A percentile compares a stretch with the other conserved stretches of the same genome.
Evolutionary conservation across 2,888 invertebrate species (phyloP).

Genomic region (Trimorus sp.): DNA sequence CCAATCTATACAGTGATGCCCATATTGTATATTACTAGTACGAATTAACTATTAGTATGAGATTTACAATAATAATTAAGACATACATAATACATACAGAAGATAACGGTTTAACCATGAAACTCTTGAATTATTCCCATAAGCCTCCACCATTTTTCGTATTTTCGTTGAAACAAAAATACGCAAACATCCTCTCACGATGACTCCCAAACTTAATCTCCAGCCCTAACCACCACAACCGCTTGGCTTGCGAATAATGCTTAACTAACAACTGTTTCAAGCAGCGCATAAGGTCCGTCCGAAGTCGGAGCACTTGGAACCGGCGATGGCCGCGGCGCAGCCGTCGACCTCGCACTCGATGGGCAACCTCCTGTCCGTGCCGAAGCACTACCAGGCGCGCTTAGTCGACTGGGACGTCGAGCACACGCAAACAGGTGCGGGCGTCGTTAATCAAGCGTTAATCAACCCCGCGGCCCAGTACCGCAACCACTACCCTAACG

Average conservation of each 20-base stretch:
- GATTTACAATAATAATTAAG: too few species aligned
- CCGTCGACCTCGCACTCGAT: conserved; percentile 79
- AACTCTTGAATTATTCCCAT: too few species aligned
- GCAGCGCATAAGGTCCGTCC: conserved; percentile 79
- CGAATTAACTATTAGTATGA: too few species aligned
- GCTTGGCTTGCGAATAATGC: conserved; percentile 73
- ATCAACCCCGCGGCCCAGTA: conserved; percentile 59
- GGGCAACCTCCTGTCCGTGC: conserved; percentile 79
- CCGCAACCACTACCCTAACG: conserved; percentile 65
- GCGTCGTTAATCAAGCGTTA: conserved; percentile 65
- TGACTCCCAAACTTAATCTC: too few species aligned
- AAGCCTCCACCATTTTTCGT: too few species aligned
- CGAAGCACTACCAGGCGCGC: conserved; percentile 77
- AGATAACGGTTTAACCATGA: too few species aligned
- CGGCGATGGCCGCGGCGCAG: conserved; percentile 70
- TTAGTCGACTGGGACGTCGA: conserved; percentile 78
- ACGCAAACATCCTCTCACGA: too few species aligned
- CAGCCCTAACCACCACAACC: not conserved
- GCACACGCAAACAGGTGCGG: conserved; percentile 77
- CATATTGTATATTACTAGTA: too few species aligned
- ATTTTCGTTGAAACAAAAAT: too few species aligned
- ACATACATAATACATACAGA: too few species aligned
- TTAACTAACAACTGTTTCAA: conserved; percentile 76
- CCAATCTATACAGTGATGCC: too few species aligned
- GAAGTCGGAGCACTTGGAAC: conserved; percentile 79